These are phyloP conservation scores for Ditylenchus weischeri DNA, from an alignment of 2,888 invertebrate genomes.

Conservation along the genomic window DNA sequence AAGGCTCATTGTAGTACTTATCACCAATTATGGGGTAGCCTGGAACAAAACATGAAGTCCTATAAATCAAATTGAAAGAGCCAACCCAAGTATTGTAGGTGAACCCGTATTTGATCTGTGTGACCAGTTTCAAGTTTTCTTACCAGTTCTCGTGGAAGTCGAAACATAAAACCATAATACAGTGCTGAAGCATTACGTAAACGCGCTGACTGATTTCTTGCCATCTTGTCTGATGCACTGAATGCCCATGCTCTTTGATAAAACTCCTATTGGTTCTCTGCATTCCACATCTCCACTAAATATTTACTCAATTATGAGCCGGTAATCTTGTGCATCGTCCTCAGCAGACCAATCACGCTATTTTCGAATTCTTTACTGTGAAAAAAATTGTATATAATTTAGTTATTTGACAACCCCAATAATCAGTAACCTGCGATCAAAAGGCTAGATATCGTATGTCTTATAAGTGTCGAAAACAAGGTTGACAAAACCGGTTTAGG, in stretches of 20 bases:
- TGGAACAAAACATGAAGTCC: constrained; percentile 58
- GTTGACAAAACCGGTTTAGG: too few species aligned
- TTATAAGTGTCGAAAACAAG: too few species aligned
- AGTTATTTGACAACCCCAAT: too few species aligned
- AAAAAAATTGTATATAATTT: too few species aligned
- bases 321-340: constrained; percentile 25
- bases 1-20: constrained; percentile 93
- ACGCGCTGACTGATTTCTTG: constrained; percentile 40
- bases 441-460: too few species aligned
- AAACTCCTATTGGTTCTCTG: constrained; percentile 51
- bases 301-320: not conserved
- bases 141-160: constrained; percentile 68
- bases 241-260: constrained; percentile 84
- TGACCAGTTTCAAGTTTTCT: constrained; percentile 92
- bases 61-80: not conserved
- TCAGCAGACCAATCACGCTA: constrained; percentile 69
- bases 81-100: constrained; percentile 88
- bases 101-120: constrained; percentile 98
- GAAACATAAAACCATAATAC: not conserved
- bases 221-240: constrained; percentile 88
- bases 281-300: constrained; percentile 50
- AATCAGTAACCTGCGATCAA: too few species aligned
- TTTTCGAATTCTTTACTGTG: too few species aligned
- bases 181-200: constrained; percentile 27
- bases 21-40: constrained; percentile 96